Conservation (phyloP, 2,113 vertebrate genomes). For the Camelus dromedarius region DNA sequence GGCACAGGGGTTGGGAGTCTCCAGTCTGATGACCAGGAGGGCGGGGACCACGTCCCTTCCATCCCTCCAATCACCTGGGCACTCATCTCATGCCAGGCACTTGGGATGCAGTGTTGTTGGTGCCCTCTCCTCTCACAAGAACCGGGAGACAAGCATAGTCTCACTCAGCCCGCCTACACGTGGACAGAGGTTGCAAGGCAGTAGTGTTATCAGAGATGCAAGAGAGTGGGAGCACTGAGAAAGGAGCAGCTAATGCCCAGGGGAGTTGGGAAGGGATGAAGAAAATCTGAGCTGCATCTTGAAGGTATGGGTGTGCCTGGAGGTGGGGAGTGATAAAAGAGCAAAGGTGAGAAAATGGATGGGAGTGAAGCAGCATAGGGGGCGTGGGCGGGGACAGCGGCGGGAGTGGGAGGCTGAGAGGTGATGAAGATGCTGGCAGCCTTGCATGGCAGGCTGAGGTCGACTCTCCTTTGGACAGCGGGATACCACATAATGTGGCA, state of each 20-base stretch:
- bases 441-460: not conserved
- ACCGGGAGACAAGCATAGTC: not conserved
- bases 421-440: not conserved
- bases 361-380: not conserved
- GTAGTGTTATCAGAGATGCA: not conserved
- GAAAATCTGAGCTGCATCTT: not conserved
- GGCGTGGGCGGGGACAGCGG: not conserved
- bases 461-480: not conserved
- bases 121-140: not conserved
- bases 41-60: not conserved
- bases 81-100: not conserved
- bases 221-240: not conserved
- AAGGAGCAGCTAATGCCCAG: not conserved
- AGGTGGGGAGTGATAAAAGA: not conserved
- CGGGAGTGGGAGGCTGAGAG: not conserved
- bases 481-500: accelerated
- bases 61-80: not conserved
- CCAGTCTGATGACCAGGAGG: not conserved
- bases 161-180: accelerated
- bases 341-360: not conserved
- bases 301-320: accelerated
- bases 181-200: not conserved
- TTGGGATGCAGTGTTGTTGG: not conserved
- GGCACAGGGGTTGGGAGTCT: not conserved
- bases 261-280: not conserved